Evolutionary conservation across 2,113 vertebrate species (phyloP).

Genomic region (Sprattus sprattus): DNA sequence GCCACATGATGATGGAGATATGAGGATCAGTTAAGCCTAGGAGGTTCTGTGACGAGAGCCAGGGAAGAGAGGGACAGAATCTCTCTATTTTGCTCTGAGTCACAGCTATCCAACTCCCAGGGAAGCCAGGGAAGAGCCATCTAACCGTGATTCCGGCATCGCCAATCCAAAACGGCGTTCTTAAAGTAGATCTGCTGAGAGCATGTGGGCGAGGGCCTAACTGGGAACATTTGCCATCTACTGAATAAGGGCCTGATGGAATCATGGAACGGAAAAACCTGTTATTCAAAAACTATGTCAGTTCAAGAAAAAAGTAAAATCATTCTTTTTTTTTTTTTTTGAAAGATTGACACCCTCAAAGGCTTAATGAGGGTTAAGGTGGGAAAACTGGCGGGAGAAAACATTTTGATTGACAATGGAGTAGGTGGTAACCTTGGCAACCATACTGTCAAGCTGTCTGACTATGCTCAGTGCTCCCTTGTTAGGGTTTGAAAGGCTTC

Average conservation of each 20-base stretch:
- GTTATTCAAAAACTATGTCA: not conserved
- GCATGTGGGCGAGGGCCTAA: not conserved
- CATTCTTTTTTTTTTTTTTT: not conserved
- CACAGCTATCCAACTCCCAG: not conserved
- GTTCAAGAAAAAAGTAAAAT: not conserved
- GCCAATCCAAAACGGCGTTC: not conserved
- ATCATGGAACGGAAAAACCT: not conserved
- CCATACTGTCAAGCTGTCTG: not conserved
- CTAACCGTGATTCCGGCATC: not conserved
- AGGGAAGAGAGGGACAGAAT: not conserved
- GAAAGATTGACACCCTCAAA: not conserved
- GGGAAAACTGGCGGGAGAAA: not conserved
- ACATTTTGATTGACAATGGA: conserved; percentile 10
- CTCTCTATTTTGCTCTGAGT: not conserved
- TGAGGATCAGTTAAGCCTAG: not conserved
- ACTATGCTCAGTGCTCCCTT: not conserved
- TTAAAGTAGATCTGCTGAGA: not conserved
- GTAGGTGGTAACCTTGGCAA: conserved; percentile 12
- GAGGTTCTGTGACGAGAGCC: not conserved
- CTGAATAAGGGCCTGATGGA: not conserved
- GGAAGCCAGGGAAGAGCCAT: not conserved
- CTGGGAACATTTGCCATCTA: not conserved
- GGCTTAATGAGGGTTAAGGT: not conserved
- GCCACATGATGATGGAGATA: not conserved
- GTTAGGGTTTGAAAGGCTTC: conserved; percentile 3